Base-by-base conservation (phyloP, 2,888 invertebrate species). In the Perizoma flavofasciatum region DNA sequence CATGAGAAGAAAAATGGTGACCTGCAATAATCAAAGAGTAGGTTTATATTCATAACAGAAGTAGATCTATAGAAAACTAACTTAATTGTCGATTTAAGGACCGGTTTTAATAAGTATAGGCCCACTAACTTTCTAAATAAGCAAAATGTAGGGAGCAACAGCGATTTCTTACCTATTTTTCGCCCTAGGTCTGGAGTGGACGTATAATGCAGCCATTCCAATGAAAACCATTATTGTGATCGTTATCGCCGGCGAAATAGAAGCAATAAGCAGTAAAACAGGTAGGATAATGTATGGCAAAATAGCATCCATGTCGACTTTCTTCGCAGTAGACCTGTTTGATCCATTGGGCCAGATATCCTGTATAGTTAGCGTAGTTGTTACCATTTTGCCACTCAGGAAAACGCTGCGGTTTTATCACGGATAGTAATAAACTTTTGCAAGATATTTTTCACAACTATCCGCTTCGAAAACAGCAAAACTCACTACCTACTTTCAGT, bases 1-100 rank as follows among this genome's bases (percentile, higher is more conserved):
- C 97, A 97, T 68, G 95, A 93, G 63, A 94, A 93, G 81, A 96
- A 96, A 82, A 97, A 96, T 74, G 94, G 94, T 1, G 96, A 95
- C 61, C 94, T 92, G 77, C n/a, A 85, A 86, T 58, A 34, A 41
- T 22, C 55, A 22, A 33, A 35, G 32, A 44, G 1, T 6, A 22
- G 22, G 22, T 39, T 6, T 10, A 41, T 5, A 41, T 41, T 6
- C 3, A 22, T 22, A 22, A 22, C 22, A 22, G 22, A 1, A 22
- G 22, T 22, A 22, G 22, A 22, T 1, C 3, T 22, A 22, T 22
- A 22, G 22, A 22, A 22, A 22, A 22, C 22, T 22, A 22, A 22
- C 22, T 22, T 22, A 22, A 3, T 22, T 22, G 22, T 22, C 22
- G 22, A 22, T 22, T 22, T 22, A 2, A 22, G 22, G 22, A 22